These are phyloP conservation scores for Plebejus anna DNA, from an alignment of 2,888 invertebrate genomes.

Conservation along the genomic window DNA sequence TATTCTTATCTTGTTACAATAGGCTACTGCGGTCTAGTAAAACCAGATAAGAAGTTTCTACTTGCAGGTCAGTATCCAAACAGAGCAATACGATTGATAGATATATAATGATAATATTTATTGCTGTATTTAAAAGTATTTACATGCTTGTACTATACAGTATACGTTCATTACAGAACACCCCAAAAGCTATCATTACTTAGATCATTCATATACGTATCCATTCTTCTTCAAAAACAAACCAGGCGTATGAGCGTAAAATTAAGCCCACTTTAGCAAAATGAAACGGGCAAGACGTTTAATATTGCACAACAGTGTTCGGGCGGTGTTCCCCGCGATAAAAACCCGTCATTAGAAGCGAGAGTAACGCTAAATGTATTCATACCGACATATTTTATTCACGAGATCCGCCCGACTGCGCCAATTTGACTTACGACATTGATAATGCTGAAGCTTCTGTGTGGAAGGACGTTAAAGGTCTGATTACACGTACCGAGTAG, in stretches of 20 bases:
- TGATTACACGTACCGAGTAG: too few relatives aligned
- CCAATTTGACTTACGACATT: neutral
- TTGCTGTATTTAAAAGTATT: too few relatives aligned
- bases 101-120: too few relatives aligned
- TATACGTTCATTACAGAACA: too few relatives aligned
- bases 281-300: slow-evolving; percentile 5
- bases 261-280: neutral
- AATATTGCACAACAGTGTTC: neutral
- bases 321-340: neutral
- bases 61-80: too few relatives aligned
- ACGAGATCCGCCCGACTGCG: slow-evolving; percentile 3
- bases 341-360: neutral
- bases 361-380: slow-evolving; percentile 5
- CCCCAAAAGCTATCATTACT: too few relatives aligned
- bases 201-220: neutral
- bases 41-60: too few relatives aligned
- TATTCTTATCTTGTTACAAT: too few relatives aligned
- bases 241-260: neutral
- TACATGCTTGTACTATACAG: too few relatives aligned
- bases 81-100: too few relatives aligned
- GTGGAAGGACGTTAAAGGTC: neutral
- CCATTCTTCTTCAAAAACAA: neutral
- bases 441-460: neutral
- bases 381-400: slow-evolving; percentile 13
- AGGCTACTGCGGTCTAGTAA: too few relatives aligned